Base-by-base conservation (phyloP, 2,113 vertebrate species). In the Toxotes chatareus region DNA sequence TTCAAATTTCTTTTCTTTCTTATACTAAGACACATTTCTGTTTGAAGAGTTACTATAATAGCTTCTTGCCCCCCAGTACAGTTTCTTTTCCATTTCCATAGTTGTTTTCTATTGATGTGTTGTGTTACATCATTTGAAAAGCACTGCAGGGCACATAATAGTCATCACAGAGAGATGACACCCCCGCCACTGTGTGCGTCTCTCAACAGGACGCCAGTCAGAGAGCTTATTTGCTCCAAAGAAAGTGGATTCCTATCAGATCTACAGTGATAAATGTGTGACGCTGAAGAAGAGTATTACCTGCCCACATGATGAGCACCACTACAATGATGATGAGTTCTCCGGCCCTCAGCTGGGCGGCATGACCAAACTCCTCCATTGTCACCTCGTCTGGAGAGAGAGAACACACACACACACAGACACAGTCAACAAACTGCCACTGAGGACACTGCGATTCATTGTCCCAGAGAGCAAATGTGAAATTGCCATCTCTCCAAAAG, bases 241-340 rank as follows among this genome's bases (percentile, higher is more conserved):
- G 8, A 38, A 32, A 64, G 27, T 27, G 46, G 32, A 56, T 93
- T 94, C 57, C 42, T 57, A 4, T 27, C 12, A 60, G 51, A 70
- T 34, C 49, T 62, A 47, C 7, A 4, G 83, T 83, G 86, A 86
- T 76, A 51, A 80, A 90, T 82, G 80, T 80, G 66, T 27, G 9
- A 56, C 10, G 21, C 57, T n/a, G 46, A 70, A 31, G 62, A 82
- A 44, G 67, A 73, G 70, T 44, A 72, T 95, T 93, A 99, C 98
- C 98, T 91, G 97, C 98, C 98, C 97, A 99, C 98, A 99, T 99
- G 87, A 99, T 95, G 85, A 99, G 93, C 90, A 99, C 98, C 93
- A 98, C 97, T 0, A 97, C 96, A 5, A 99, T 98, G 93, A 99
- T 99, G 94, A 99, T 97, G 62, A 98, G 94, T 84, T 99, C 98